Base-by-base conservation (phyloP, 2,113 vertebrate genomes). In the Eulemur macaco region DNA sequence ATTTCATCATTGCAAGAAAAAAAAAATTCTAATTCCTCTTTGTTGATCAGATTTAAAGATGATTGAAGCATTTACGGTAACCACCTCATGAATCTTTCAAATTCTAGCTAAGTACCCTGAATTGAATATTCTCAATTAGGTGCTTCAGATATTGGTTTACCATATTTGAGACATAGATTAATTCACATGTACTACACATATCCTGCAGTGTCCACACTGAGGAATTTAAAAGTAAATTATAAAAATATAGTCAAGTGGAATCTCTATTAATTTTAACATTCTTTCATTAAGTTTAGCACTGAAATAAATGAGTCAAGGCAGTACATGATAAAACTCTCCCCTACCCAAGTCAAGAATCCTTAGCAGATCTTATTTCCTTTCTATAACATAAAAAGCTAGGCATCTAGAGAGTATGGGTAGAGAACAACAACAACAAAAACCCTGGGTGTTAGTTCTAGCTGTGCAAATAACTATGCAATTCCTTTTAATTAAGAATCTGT, bases 201-300 rank as follows among this genome's bases (percentile, higher is more conserved):
- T 9, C 25, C 54, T 27, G 34, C 5, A 31, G 34, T 3, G 13
- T 42, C 69, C 29, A 76, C 34, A 52, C 3, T 21, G 37, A 71
- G 63, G 25, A 85, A 78, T 47, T 91, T 76, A 81, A 86, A 95
- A 78, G 42, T 42, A 95, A 85, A 88, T 86, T 39, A 88, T 3
- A 84, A 69, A 94, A 94, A 76, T 27, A 74, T 15, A 71, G 77
- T 9, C 18, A 73, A 91, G 14, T 54, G 27, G 29, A 84, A 39
- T 58, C 29, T 90, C 37, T 74, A 84, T n/a, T 89, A 78, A 56
- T 86, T 74, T 74, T 76, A 74, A 83, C 17, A 94, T 34, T 74
- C 25, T 93, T 77, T 89, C 17, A 76, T 80, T 93, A 68, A 93
- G 77, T n/a, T 73, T 34, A 86, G 20, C 27, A 56, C 34, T 86